A percentile compares a stretch with the other conserved stretches of the same genome.
These are phyloP conservation scores for Lithophane ornitopus DNA, from an alignment of 2,888 invertebrate genomes.

Conservation along the genomic window DNA sequence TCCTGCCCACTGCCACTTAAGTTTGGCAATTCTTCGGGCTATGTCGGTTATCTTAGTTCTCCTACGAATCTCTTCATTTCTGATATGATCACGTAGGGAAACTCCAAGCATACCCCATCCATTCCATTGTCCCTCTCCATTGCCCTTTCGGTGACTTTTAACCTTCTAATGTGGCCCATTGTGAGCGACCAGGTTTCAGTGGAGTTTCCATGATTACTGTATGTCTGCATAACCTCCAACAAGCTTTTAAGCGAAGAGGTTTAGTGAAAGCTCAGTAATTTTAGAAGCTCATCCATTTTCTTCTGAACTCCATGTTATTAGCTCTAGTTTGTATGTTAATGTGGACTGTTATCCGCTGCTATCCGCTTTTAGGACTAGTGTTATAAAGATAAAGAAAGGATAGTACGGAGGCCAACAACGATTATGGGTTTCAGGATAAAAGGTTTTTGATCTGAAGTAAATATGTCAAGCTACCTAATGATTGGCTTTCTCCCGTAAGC, in stretches of 20 bases:
- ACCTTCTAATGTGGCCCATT: no score
- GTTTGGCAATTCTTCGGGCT: no score
- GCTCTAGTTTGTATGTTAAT: slow-evolving; percentile 54
- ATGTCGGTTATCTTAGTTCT: no score
- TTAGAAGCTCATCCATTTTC: neutral
- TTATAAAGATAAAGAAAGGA: slow-evolving; percentile 26
- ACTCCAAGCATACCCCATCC: no score
- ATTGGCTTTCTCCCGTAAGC: neutral
- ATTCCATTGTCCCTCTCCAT: no score
- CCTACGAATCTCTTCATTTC: no score
- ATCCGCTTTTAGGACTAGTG: slow-evolving; percentile 23
- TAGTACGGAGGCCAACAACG: neutral
- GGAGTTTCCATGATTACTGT: neutral
- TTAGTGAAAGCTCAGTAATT: neutral
- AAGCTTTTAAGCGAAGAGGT: neutral
- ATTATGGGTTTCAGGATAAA: slow-evolving; percentile 12
- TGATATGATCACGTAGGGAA: no score
- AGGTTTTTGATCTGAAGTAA: slow-evolving; percentile 33
- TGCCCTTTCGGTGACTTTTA: no score
- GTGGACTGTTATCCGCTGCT: slow-evolving; percentile 6
- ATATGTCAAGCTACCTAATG: slow-evolving; percentile 10
- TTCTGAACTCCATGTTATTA: slow-evolving; percentile 10
- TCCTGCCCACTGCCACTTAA: no score
- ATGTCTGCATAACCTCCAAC: neutral
- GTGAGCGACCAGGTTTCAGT: no score